Base-by-base conservation (phyloP, 2,888 invertebrate species). In the Timema cristinae region DNA sequence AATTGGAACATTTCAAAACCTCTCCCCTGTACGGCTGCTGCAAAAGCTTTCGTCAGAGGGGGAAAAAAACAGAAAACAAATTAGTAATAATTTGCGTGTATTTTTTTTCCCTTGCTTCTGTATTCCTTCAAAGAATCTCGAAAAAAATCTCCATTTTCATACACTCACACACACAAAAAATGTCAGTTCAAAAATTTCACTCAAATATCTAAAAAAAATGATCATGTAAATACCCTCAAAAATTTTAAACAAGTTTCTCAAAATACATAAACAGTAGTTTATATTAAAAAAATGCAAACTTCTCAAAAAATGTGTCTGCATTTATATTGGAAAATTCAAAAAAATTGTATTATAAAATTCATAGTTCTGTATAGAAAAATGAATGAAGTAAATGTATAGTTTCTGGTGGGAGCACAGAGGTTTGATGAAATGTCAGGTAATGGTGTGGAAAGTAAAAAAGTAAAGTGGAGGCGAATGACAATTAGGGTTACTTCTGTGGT, bases 21-120 rank as follows among this genome's bases (percentile, higher is more conserved):
- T 82, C 82, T 81, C 79, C 80, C 80, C 76, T 54, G 69, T 76
- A 81, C 81, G 81, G 81, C 82, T 66, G 74, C 82, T 82, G 82
- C 80, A 82, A 82, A 81, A 81, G 82, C 81, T 81, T 82, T 79
- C 79, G 79, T 68, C 56, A 71, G 66, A 66, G 79, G 79, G 79
- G 81, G 79, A 80, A 81, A 78, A 81, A 81, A 79, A 80, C 77
- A 79, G 80, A 78, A 79, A 80, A 78, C 77, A 77, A 77, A 71
- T 67, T 50, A 61, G 15, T 61, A 67, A 49, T 51, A 70, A 70
- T 47, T 70, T 63, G 52, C 68, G 50, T 50, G 52, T 66, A 51
- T 66, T 71, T 71, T 71, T 67, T 51, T 32, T 49, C 51, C 59
- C 67, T 51, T 71, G 54, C 51, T 47, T 32, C 66, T 66, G 32